These are phyloP conservation scores for Heteractis magnifica DNA, from an alignment of 92 coral and sea anemone species.

Conservation along the genomic window DNA sequence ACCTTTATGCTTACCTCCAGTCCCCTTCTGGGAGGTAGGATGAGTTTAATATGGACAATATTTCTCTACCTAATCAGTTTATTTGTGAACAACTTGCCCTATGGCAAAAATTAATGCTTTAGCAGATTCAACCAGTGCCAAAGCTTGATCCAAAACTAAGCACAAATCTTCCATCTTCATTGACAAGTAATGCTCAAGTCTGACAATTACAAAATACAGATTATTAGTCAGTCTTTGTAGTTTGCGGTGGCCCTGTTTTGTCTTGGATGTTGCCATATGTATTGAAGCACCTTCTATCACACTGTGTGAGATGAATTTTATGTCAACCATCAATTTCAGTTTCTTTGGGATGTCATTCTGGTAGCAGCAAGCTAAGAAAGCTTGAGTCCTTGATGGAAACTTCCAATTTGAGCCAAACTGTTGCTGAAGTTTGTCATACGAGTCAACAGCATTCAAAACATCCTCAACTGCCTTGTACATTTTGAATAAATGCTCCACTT, in stretches of 20 bases:
- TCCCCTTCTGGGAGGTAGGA: too few species aligned
- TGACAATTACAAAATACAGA: constrained; percentile 45
- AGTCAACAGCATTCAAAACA: constrained; percentile 17
- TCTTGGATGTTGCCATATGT: constrained; percentile 58
- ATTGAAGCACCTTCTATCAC: constrained; percentile 61
- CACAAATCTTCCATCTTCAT: neutral
- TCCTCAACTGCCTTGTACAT: constrained; percentile 50
- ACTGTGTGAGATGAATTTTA: constrained; percentile 62
- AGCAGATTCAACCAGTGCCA: neutral
- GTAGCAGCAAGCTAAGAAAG: constrained; percentile 23
- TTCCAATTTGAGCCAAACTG: neutral
- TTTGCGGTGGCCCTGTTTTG: constrained; percentile 35
- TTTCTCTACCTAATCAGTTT: too few species aligned
- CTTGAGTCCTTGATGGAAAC: constrained; percentile 1
- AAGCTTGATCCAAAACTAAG: neutral
- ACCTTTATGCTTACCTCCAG: too few species aligned
- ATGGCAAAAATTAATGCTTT: neutral
- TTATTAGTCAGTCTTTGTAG: constrained; percentile 29
- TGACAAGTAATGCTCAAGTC: constrained; percentile 33
- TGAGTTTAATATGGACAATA: too few species aligned
- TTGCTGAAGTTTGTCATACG: neutral
- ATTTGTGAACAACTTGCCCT: neutral
- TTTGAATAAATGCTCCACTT: constrained; percentile 23
- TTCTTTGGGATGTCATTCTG: constrained; percentile 28
- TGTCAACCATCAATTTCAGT: constrained; percentile 49